Conservation (phyloP, 2,888 invertebrate species). For the Pardosa pseudoannulata region DNA sequence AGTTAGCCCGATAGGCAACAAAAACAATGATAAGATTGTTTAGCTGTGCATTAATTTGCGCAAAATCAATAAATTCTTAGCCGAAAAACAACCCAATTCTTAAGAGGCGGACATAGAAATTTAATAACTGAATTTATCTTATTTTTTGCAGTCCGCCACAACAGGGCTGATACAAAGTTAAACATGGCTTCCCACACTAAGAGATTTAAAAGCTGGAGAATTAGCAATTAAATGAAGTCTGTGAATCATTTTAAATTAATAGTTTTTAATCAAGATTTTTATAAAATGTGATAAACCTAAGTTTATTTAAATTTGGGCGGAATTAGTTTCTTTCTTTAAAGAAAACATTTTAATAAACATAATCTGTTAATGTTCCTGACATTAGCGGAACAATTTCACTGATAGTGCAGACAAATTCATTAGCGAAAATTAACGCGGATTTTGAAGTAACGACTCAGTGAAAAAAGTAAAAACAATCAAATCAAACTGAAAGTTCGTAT, state of each 20-base stretch:
- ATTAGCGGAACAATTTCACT: slow-evolving; percentile 65
- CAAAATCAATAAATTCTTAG: not conserved
- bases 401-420: slow-evolving; percentile 67
- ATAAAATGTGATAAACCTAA: slow-evolving; percentile 41
- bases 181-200: slow-evolving; percentile 18
- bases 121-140: not conserved
- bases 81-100: not conserved
- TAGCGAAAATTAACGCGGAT: slow-evolving; percentile 64
- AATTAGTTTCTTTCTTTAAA: slow-evolving; percentile 60
- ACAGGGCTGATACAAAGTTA: not conserved
- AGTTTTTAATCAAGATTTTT: slow-evolving; percentile 17
- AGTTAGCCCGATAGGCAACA: too few relatives aligned
- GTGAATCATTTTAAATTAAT: not conserved
- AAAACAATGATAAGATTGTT: too few relatives aligned
- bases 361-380: slow-evolving; percentile 68
- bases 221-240: slow-evolving; percentile 43
- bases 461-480: slow-evolving; percentile 48
- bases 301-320: slow-evolving; percentile 65
- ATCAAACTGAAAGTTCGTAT: slow-evolving; percentile 56
- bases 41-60: too few relatives aligned
- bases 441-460: slow-evolving; percentile 25
- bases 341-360: slow-evolving; percentile 69
- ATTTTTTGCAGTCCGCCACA: not conserved
- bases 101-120: not conserved
- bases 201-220: slow-evolving; percentile 31